A percentile compares a stretch with the other conserved stretches of the same genome.
phyloP scores from a whole-genome alignment of 2,797 vertebrate species.

The Pyrocephalus nanus region DNA sequence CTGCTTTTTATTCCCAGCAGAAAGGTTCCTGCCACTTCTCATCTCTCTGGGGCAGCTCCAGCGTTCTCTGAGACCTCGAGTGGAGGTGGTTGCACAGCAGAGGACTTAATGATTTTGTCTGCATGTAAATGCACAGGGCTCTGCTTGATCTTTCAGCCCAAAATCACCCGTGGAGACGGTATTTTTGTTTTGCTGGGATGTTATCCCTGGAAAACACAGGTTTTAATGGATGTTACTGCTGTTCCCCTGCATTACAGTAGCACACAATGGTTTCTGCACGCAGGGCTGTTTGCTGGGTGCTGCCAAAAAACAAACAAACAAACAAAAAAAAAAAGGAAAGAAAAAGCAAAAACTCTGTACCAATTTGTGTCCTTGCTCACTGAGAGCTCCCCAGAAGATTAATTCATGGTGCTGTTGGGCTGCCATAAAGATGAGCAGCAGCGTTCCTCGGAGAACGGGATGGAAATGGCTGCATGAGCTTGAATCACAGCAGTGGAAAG shows the following conservation, averaged over 20 bases:
- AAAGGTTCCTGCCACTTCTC: not conserved
- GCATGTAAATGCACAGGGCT: not conserved
- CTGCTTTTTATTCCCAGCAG: not conserved
- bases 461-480: not conserved
- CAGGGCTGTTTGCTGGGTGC: not conserved
- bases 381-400: not conserved
- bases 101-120: not conserved
- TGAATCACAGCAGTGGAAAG: not conserved
- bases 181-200: not conserved
- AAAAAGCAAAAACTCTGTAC: not conserved
- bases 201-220: not conserved
- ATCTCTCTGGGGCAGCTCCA: not conserved
- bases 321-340: not conserved
- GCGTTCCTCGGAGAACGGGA: not conserved
- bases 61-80: not conserved
- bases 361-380: not conserved
- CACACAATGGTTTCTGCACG: rapidly evolving
- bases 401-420: not conserved
- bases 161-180: not conserved
- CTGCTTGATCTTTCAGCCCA: not conserved
- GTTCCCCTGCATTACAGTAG: not conserved
- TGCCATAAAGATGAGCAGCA: not conserved
- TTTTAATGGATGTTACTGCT: not conserved
- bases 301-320: not conserved
- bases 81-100: not conserved